A percentile compares a stretch with the other conserved stretches of the same genome.
phyloP scores from a whole-genome alignment of 2,113 vertebrate species.

The Hippocampus zosterae region DNA sequence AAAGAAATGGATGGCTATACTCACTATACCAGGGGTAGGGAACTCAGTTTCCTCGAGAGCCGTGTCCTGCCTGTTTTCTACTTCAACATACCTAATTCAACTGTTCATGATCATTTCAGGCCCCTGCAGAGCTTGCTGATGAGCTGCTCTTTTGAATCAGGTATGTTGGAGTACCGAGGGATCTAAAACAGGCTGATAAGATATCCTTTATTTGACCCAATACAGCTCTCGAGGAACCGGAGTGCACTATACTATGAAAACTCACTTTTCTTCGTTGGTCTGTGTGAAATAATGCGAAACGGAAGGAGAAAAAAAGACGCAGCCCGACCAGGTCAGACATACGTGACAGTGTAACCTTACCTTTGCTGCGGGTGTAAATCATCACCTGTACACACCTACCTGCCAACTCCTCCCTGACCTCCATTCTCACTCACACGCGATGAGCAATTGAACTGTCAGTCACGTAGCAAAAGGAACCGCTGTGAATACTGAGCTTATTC shows the following conservation, averaged over 20 bases:
- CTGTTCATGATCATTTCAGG: too few species aligned
- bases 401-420: slow-evolving; percentile 42
- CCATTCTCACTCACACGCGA: slow-evolving; percentile 63
- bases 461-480: slow-evolving; percentile 32
- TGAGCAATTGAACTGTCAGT: slow-evolving; percentile 55
- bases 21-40: slow-evolving; percentile 5
- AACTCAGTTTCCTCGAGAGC: too few species aligned
- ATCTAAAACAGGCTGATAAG: too few species aligned
- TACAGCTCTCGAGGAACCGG: too few species aligned
- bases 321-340: slow-evolving; percentile 8
- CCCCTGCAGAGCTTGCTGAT: too few species aligned
- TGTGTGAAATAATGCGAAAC: slow-evolving; percentile 14
- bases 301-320: slow-evolving; percentile 35
- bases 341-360: slow-evolving; percentile 21
- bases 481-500: slow-evolving; percentile 14
- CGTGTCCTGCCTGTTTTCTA: too few species aligned
- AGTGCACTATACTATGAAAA: slow-evolving; percentile 9
- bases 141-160: too few species aligned
- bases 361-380: slow-evolving; percentile 36
- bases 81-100: too few species aligned
- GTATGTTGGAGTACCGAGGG: too few species aligned
- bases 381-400: slow-evolving; percentile 49
- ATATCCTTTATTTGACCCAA: too few species aligned
- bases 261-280: slow-evolving; percentile 4
- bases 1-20: slow-evolving; percentile 29